These are phyloP conservation scores for Erythrocercus mccallii DNA, from an alignment of 2,113 vertebrate genomes.

Conservation along the genomic window DNA sequence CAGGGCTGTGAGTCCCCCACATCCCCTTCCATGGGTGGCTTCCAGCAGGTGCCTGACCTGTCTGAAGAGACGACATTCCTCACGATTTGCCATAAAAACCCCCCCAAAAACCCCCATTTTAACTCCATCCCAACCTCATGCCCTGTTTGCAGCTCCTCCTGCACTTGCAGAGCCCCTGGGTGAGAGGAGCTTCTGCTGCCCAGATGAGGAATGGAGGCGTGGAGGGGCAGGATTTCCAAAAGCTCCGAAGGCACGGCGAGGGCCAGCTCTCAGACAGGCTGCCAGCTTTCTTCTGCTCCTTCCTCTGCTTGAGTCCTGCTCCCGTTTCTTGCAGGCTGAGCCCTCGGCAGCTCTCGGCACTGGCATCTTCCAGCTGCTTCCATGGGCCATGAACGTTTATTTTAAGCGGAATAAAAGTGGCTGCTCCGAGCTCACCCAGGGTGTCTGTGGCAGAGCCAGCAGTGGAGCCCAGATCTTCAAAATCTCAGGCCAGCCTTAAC, in stretches of 20 bases:
- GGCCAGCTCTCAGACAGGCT: neutral
- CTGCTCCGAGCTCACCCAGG: slow-evolving; percentile 30
- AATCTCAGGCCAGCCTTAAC: slow-evolving; percentile 44
- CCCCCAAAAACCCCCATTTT: neutral
- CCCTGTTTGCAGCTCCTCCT: neutral
- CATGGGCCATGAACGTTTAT: neutral
- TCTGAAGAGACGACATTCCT: neutral
- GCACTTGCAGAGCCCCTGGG: neutral
- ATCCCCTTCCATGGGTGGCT: neutral
- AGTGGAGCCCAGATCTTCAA: neutral
- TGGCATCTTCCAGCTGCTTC: neutral
- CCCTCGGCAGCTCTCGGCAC: neutral
- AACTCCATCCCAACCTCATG: neutral
- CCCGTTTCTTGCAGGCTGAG: neutral
- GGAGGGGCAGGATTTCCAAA: neutral
- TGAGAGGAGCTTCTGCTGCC: neutral
- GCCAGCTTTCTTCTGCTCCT: slow-evolving; percentile 20
- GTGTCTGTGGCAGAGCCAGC: slow-evolving; percentile 41
- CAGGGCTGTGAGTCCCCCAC: accelerated
- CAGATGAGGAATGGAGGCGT: neutral
- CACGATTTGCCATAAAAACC: neutral
- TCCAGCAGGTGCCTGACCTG: neutral
- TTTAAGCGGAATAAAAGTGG: neutral
- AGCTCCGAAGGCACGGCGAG: no score
- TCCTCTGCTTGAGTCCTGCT: neutral